Percentiles rank a stretch among this genome's conserved stretches.
Conservation (phyloP, 2,113 vertebrate species). For the Chlorocebus sabaeus region DNA sequence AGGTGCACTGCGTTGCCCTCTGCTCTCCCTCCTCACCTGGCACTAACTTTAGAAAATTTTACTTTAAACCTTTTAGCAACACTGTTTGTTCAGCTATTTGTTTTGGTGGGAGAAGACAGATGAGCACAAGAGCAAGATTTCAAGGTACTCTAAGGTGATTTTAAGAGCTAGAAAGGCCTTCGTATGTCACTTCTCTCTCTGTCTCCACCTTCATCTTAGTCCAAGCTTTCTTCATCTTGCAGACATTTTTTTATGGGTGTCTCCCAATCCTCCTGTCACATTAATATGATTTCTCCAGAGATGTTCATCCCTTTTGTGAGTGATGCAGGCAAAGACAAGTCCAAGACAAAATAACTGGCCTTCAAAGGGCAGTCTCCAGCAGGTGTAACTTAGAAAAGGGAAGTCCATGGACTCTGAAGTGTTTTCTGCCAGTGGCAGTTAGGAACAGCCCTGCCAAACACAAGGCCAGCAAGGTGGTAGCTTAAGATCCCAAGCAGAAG, state of each 20-base stretch:
- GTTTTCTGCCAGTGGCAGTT: background rate
- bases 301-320: background rate
- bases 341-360: background rate
- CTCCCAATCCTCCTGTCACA: accelerated
- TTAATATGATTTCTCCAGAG: background rate
- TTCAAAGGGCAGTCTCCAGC: background rate
- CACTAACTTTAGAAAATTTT: background rate
- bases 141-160: background rate
- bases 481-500: background rate
- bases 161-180: background rate
- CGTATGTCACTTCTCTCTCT: background rate
- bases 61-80: background rate
- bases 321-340: background rate
- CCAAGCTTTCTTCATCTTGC: too few species aligned
- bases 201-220: background rate
- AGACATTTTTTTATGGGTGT: accelerated
- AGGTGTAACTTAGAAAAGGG: background rate
- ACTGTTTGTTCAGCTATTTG: background rate
- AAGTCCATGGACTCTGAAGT: background rate
- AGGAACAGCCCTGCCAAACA: background rate
- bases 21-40: background rate
- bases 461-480: background rate
- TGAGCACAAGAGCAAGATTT: background rate
- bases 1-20: background rate
- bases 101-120: background rate